Conservation (phyloP, 2,113 vertebrate species). For the Pangasianodon hypophthalmus region DNA sequence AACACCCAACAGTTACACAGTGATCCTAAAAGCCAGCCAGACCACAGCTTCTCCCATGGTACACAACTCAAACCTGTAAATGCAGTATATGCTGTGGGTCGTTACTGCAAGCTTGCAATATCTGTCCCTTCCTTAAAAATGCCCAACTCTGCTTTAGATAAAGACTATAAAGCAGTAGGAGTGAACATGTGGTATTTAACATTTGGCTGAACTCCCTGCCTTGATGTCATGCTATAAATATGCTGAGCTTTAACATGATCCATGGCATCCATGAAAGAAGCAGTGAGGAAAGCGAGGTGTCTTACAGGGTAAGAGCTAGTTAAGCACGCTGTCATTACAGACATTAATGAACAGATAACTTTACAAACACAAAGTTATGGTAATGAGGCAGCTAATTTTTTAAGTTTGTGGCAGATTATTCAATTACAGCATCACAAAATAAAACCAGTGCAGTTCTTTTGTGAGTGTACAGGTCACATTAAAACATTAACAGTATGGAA, state of each 20-base stretch:
- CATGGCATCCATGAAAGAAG: constrained; percentile 48
- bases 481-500: neutral
- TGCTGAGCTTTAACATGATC: constrained; percentile 53
- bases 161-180: neutral
- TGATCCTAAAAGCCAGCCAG: constrained; percentile 12
- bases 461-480: neutral
- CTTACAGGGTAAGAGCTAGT: constrained; percentile 11
- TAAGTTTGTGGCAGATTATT: neutral
- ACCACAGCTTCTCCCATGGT: neutral
- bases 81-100: neutral
- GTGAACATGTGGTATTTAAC: constrained; percentile 48
- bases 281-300: neutral
- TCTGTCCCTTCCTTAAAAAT: neutral
- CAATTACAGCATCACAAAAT: neutral
- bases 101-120: neutral
- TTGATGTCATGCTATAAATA: constrained; percentile 60
- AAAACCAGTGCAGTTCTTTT: neutral
- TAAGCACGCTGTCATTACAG: neutral
- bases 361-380: neutral
- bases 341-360: neutral
- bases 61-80: neutral
- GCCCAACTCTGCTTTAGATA: constrained; percentile 31
- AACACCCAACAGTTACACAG: constrained; percentile 49
- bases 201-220: constrained; percentile 34
- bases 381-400: neutral